Base-by-base conservation (phyloP, 2,797 vertebrate genomes). In the Cynopterus sphinx region DNA sequence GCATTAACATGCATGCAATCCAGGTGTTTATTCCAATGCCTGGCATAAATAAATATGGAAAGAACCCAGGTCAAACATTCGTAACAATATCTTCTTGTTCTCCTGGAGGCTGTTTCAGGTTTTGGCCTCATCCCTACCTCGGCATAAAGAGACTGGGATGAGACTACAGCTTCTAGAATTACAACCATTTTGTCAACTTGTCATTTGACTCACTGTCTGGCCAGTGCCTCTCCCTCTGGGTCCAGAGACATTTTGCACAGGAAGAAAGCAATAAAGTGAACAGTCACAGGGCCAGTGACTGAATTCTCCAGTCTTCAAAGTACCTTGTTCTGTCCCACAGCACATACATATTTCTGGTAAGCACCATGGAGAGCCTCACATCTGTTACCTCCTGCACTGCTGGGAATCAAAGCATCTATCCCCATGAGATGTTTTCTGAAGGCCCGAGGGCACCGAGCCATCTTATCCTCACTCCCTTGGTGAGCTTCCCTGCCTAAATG, bases 151-250 rank as follows among this genome's bases (percentile, higher is more conserved):
- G 85, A 75, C 31, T 2, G 28, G 12, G 77, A 77, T 41, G 73
- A 85, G 33, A 79, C 51, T 49, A 9, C 68, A 55, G 87, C 90
- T 74, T 82, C 97, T 95, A 95, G 97, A 97, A 96, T 96, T 94
- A 94, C 92, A 95, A 95, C 85, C 91, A 83, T 92, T 96, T 95
- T 96, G 90, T 96, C 88, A 91, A 57, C 94, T 91, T 95, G 83
- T 94, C 95, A 84, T 92, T 94, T 65, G 83, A 95, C 82, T 93
- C 93, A 91, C 88, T 87, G 94, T 91, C 94, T 94, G 89, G 70
- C 83, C 2, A 2, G n/a, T 63, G 75, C 17, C 61, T 97, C 87
- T 97, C 94, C 87, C 95, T 91, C 86, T 94, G 84, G 77, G 67
- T 94, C 87, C n/a, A 43, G 67, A 93, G 93, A 96, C 85, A 86